Conservation (phyloP, 2,797 vertebrate genomes). For the Alca torda region DNA sequence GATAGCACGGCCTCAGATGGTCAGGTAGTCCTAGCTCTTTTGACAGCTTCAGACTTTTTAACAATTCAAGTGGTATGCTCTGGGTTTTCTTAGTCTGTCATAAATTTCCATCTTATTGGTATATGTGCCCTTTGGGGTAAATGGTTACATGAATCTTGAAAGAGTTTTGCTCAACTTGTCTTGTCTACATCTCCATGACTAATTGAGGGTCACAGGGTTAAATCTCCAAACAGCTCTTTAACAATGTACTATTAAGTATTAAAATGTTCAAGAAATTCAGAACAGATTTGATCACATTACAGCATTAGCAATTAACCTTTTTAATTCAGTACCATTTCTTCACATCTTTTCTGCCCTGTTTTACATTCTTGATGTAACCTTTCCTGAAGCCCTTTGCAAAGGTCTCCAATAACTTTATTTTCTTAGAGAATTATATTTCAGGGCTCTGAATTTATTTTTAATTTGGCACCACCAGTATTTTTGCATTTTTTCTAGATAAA, state of each 20-base stretch:
- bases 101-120: background rate
- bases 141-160: background rate
- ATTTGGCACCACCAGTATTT: background rate
- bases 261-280: slow-evolving; percentile 16
- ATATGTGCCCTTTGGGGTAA: background rate
- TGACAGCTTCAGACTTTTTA: background rate
- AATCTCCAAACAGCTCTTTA: slow-evolving; percentile 17
- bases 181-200: slow-evolving; percentile 14
- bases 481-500: background rate
- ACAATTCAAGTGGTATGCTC: background rate
- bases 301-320: slow-evolving; percentile 21
- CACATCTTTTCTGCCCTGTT: background rate
- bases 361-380: background rate
- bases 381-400: background rate
- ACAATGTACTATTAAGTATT: background rate
- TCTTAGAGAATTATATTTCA: background rate
- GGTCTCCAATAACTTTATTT: background rate
- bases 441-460: background rate
- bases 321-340: background rate
- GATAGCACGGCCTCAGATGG: background rate
- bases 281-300: slow-evolving; percentile 17
- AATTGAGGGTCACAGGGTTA: slow-evolving; percentile 32
- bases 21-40: background rate
- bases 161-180: background rate
- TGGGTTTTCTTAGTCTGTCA: background rate